A percentile compares a stretch with the other conserved stretches of the same genome.
These are phyloP conservation scores for Psophia crepitans DNA, from an alignment of 2,113 vertebrate species.

Conservation along the genomic window DNA sequence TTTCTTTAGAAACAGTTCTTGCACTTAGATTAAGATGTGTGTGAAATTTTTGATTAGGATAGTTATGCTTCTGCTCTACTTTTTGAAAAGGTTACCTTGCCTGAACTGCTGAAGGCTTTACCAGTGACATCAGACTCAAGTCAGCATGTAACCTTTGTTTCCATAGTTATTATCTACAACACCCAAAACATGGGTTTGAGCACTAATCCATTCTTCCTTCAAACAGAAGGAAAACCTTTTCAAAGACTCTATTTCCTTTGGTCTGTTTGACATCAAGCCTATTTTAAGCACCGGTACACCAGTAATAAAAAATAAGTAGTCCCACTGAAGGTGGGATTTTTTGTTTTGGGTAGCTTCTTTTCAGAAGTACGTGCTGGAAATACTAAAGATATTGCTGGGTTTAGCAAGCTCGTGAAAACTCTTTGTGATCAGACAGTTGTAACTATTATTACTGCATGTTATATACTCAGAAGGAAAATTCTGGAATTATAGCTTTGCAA, in stretches of 20 bases:
- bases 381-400: not conserved
- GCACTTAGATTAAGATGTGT: not conserved
- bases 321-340: not conserved
- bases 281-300: not conserved
- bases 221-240: not conserved
- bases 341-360: not conserved
- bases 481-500: slow-evolving; percentile 29
- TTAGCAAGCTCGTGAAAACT: not conserved
- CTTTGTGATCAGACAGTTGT: slow-evolving; percentile 13
- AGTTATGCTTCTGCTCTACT: not conserved
- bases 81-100: not conserved
- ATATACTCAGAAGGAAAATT: not conserved
- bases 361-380: not conserved
- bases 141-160: not conserved
- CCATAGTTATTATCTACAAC: not conserved
- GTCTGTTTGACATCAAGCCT: not conserved
- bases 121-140: not conserved
- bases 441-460: not conserved
- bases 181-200: not conserved
- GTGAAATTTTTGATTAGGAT: not conserved
- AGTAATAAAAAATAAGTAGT: not conserved
- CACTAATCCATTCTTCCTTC: not conserved
- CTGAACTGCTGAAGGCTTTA: not conserved
- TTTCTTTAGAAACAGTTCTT: not conserved
- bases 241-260: not conserved